A percentile compares a stretch with the other conserved stretches of the same genome.
Conservation (phyloP, 2,888 invertebrate species). For the Petrolisthes manimaculis region DNA sequence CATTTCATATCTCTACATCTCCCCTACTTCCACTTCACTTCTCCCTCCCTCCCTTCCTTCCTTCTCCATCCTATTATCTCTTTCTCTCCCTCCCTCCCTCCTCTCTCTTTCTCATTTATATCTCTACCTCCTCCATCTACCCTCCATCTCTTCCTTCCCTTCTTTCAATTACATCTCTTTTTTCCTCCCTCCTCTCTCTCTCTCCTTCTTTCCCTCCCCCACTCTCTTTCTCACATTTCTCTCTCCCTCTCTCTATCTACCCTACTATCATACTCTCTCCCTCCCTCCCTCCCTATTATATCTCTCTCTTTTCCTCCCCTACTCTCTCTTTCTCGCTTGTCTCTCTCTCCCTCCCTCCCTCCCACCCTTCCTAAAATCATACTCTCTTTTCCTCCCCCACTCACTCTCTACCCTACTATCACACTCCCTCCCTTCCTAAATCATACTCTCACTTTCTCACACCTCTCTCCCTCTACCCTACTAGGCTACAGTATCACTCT, state of each 20-base stretch:
- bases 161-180: not conserved
- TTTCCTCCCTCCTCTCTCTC: not conserved
- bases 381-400: not conserved
- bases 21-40: not conserved
- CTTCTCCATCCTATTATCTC: not conserved
- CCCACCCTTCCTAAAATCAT: not conserved
- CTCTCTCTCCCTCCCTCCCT: not conserved
- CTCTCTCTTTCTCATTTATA: not conserved
- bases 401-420: not conserved
- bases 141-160: not conserved
- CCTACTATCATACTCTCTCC: not conserved
- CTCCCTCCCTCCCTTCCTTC: not conserved
- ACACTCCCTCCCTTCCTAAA: not conserved
- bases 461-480: conserved; percentile 3
- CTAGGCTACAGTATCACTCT: not conserved
- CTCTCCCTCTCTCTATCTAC: conserved; percentile 12
- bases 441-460: conserved; percentile 1
- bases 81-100: not conserved
- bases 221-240: conserved; percentile 8
- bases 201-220: not conserved
- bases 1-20: not conserved
- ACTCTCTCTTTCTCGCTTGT: not conserved
- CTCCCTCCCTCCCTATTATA: too few relatives aligned
- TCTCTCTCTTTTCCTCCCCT: conserved; percentile 1
- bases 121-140: not conserved